Conservation (phyloP, 1,140 invertebrate species). For the Temnothorax nylanderi region DNA sequence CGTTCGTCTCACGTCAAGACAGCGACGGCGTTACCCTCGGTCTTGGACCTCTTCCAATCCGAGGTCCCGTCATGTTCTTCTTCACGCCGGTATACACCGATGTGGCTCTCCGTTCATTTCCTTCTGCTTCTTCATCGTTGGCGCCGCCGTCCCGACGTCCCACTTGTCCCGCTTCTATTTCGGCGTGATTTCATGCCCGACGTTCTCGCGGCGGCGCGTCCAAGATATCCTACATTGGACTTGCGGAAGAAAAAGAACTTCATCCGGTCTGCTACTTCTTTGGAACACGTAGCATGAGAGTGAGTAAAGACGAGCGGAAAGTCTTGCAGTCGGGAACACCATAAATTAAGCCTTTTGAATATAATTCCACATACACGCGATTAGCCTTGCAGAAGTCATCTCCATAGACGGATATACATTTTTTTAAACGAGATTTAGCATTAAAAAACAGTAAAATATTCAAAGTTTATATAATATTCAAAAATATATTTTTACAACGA, state of each 20-base stretch:
- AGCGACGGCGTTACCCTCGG: slow-evolving; percentile 51
- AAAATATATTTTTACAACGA: too few species aligned
- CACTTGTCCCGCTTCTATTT: slow-evolving; percentile 77
- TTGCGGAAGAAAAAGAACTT: slow-evolving; percentile 37
- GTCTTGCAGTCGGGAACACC: neutral
- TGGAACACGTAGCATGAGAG: neutral
- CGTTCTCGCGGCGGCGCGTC: neutral
- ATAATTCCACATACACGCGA: neutral
- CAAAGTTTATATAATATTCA: too few species aligned
- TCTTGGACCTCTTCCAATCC: slow-evolving; percentile 80
- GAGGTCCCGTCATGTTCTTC: neutral
- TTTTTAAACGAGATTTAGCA: neutral
- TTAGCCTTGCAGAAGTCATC: neutral
- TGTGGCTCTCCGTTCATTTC: slow-evolving; percentile 63
- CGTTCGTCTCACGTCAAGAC: slow-evolving; percentile 18
- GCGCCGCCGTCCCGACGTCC: slow-evolving; percentile 54
- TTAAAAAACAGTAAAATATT: neutral
- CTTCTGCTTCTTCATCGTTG: slow-evolving; percentile 50
- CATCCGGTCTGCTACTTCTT: slow-evolving; percentile 8
- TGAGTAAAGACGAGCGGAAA: neutral
- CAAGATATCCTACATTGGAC: slow-evolving; percentile 60
- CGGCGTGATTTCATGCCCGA: slow-evolving; percentile 61
- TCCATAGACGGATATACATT: neutral
- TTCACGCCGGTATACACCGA: slow-evolving; percentile 74
- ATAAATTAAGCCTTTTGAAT: neutral